Conservation (phyloP, 2,888 invertebrate species). For the Pediacus dermestoides region DNA sequence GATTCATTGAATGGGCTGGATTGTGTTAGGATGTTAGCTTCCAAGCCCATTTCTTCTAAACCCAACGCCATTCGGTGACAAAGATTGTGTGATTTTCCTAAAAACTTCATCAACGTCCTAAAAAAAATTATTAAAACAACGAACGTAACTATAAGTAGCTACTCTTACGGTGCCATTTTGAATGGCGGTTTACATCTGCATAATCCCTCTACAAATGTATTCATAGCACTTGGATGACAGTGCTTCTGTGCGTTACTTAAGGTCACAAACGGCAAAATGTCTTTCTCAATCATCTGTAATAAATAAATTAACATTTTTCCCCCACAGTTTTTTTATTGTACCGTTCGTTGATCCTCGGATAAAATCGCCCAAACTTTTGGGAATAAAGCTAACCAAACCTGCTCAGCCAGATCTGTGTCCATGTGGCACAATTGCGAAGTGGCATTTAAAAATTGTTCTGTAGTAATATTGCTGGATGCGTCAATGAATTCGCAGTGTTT, state of each 20-base stretch:
- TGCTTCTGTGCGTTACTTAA: slow-evolving; percentile 97
- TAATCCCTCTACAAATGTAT: slow-evolving; percentile 90
- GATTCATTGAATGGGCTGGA: too few relatives aligned
- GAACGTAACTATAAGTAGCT: slow-evolving; percentile 9
- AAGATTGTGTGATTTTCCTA: slow-evolving; percentile 91
- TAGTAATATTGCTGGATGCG: slow-evolving; percentile 72
- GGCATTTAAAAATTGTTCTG: slow-evolving; percentile 76
- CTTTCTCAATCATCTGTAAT: slow-evolving; percentile 67
- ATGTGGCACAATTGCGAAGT: slow-evolving; percentile 89
- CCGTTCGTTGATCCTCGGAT: slow-evolving; percentile 78
- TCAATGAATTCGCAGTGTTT: slow-evolving; percentile 84
- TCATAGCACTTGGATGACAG: slow-evolving; percentile 86
- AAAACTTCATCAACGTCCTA: slow-evolving; percentile 75
- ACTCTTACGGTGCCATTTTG: slow-evolving; percentile 72
- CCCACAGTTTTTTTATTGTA: too few relatives aligned
- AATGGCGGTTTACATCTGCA: slow-evolving; percentile 54
- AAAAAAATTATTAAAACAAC: too few relatives aligned
- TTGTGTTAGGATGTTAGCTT: too few relatives aligned
- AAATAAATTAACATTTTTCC: slow-evolving; percentile 7
- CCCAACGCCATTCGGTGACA: slow-evolving; percentile 95
- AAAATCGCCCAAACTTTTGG: slow-evolving; percentile 85
- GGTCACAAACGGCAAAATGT: slow-evolving; percentile 86
- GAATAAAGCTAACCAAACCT: slow-evolving; percentile 83
- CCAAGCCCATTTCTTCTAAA: slow-evolving; percentile 79
- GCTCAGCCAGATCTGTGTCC: slow-evolving; percentile 86